Conservation (phyloP, 2,113 vertebrate species). For the Paratilapia polleni region DNA sequence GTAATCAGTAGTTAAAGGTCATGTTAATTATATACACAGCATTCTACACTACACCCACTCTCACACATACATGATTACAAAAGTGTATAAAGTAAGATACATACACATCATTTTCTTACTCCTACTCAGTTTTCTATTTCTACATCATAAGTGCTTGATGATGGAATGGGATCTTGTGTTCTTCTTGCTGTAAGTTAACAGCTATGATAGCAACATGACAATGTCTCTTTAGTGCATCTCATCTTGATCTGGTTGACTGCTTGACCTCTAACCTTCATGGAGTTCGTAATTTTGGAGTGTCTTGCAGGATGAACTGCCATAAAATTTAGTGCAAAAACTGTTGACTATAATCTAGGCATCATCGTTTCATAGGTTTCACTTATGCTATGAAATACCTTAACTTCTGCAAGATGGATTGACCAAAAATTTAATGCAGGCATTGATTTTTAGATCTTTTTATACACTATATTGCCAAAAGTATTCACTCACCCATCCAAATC, state of each 20-base stretch:
- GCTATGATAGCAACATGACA: not conserved
- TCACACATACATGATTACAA: not conserved
- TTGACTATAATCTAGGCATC: not conserved
- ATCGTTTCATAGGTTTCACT: not conserved
- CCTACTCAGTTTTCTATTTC: not conserved
- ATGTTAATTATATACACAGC: slow-evolving; percentile 35
- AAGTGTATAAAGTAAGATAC: not conserved
- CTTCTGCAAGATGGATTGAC: not conserved
- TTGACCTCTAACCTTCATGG: not conserved
- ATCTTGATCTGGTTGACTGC: not conserved
- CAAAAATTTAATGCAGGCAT: not conserved
- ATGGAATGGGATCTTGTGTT: not conserved
- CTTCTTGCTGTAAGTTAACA: not conserved
- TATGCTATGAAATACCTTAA: not conserved
- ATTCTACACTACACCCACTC: not conserved
- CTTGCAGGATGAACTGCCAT: not conserved
- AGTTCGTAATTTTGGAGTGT: not conserved
- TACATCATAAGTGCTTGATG: not conserved
- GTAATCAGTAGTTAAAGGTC: slow-evolving; percentile 59
- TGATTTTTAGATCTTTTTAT: not conserved
- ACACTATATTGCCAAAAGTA: no score
- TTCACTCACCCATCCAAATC: no score
- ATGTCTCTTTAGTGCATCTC: not conserved
- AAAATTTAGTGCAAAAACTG: not conserved
- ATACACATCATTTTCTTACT: not conserved